These are phyloP conservation scores for Sminthopsis crassicaudata DNA, from an alignment of 2,113 vertebrate genomes.

Conservation along the genomic window DNA sequence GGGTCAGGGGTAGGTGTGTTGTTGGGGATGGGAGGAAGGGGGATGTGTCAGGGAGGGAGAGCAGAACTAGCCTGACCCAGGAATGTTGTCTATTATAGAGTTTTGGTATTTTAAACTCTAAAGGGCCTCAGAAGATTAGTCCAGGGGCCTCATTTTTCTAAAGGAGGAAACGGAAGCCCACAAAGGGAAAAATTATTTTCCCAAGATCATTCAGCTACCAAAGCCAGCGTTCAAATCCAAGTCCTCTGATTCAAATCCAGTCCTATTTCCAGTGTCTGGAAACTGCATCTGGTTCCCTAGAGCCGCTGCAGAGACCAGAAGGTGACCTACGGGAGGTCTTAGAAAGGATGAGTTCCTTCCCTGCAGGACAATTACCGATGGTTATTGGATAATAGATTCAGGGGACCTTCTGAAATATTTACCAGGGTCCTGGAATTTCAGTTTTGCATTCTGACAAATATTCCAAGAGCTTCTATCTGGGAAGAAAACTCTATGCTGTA, in stretches of 20 bases:
- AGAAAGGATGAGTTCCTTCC: not conserved
- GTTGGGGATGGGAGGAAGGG: not conserved
- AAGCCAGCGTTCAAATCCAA: not conserved
- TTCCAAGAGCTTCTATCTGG: conserved; percentile 11
- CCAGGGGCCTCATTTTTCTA: not conserved
- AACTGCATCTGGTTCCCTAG: not conserved
- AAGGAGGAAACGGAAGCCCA: not conserved
- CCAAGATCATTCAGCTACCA: not conserved
- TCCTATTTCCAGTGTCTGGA: not conserved
- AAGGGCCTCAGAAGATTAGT: not conserved
- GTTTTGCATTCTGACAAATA: conserved; percentile 56
- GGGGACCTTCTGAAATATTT: conserved; percentile 20
- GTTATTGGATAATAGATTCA: not conserved
- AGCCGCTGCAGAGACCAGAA: not conserved
- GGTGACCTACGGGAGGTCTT: not conserved
- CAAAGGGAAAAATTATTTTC: not conserved
- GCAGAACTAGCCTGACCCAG: not conserved
- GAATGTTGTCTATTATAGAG: not conserved
- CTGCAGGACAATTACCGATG: not conserved
- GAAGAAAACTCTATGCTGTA: not conserved
- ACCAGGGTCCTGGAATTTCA: not conserved
- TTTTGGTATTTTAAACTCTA: not conserved
- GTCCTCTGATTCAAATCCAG: not conserved
- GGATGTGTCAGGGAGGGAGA: not conserved
- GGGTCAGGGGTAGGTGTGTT: not conserved